Evolutionary conservation across 2,888 invertebrate genomes (phyloP).

Genomic region (Desoria tigrina): DNA sequence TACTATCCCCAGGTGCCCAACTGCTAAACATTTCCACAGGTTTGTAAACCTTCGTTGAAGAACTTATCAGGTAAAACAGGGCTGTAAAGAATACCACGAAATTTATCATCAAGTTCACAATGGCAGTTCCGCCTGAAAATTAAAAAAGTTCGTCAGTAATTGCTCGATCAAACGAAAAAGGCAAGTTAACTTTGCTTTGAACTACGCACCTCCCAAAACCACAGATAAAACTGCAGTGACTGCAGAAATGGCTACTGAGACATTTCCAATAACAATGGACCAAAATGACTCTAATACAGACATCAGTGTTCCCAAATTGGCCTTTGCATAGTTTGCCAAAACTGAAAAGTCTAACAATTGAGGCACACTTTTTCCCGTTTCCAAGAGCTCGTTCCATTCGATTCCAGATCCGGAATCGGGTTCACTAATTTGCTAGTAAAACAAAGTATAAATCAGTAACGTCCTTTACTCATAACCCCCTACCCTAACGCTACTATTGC

Average conservation of each 20-base stretch:
- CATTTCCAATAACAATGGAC: slow-evolving; percentile 88
- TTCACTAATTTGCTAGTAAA: slow-evolving; percentile 3
- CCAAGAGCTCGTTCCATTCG: slow-evolving; percentile 48
- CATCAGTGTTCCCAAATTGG: slow-evolving; percentile 84
- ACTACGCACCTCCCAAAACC: slow-evolving; percentile 67
- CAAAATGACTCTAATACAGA: slow-evolving; percentile 84
- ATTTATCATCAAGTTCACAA: slow-evolving; percentile 82
- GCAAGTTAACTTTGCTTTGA: not conserved
- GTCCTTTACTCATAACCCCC: too few species aligned
- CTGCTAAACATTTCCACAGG: slow-evolving; percentile 79
- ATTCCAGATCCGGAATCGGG: slow-evolving; percentile 30
- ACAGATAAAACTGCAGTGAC: slow-evolving; percentile 84
- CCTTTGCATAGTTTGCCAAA: slow-evolving; percentile 78
- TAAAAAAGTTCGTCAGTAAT: not conserved
- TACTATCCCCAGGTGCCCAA: slow-evolving; percentile 41
- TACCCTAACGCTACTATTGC: too few species aligned
- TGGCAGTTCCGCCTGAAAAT: slow-evolving; percentile 71
- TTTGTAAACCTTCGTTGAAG: slow-evolving; percentile 82
- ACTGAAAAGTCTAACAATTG: slow-evolving; percentile 73
- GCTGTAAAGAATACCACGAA: slow-evolving; percentile 95
- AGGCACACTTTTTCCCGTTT: slow-evolving; percentile 56
- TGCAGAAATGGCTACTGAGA: slow-evolving; percentile 79
- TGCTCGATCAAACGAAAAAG: not conserved
- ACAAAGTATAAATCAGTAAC: not conserved
- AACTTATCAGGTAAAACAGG: slow-evolving; percentile 89